Evolutionary conservation across 1,140 invertebrate species (phyloP), one percentile per base, ranked within the genome.

Genomic region (Monochamus saltuarius): DNA sequence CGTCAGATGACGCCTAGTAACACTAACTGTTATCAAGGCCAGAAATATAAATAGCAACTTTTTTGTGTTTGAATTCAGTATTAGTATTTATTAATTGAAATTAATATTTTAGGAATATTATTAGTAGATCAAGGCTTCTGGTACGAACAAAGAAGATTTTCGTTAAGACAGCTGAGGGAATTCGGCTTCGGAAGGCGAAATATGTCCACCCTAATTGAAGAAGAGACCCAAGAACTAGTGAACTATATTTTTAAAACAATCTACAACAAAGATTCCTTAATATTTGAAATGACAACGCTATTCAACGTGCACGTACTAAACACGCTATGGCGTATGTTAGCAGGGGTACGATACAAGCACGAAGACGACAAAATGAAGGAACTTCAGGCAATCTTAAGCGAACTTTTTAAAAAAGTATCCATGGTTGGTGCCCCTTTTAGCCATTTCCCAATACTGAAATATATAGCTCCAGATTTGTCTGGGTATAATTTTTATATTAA

Each of bases 311-410:
- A 88, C 56, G 86, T 93, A 34, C 75, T 94, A 9, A 97, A 96
- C 67, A 90, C 90, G 0, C 76, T 96, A 0, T 95, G 92, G 89
- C 85, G 81, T 51, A 91, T 95, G 86, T 84, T 95, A 77, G 90
- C 92, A 53, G 90, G 92, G 1, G 84, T 80, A 11, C 81, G 87
- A 45, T 89, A 87, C 53, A 80, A 82, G 53, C 77, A 81, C 1
- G 85, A 85, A 17, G 88, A 91, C 47, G 78, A 83, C 29, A 83
- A 89, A 67, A 77, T 92, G 53, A 82, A 82, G 37, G 74, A 84
- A 16, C 75, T 93, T 0, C 86, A 92, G 75, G 76, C 76, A 43
- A 82, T 91, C 11, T 76, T 92, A 7, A 85, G 83, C 9, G 85
- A 87, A 63, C 72, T 91, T 9, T 85, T 93, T 51, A 79, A 82